Base-by-base conservation (phyloP, 1,140 invertebrate species). In the Protaetia brevitarsis region DNA sequence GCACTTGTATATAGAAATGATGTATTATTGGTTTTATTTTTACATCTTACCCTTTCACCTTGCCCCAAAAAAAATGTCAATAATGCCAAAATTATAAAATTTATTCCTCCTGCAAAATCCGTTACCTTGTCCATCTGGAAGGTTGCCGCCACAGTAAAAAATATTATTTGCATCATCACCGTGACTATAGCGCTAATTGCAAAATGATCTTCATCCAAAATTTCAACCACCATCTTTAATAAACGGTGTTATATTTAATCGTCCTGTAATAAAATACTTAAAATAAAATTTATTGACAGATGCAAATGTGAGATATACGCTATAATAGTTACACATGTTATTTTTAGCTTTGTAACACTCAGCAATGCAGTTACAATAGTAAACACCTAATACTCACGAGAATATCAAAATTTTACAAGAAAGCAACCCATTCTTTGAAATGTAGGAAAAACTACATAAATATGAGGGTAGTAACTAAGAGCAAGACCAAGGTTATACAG, bases 121-220 rank as follows among this genome's bases (percentile, higher is more conserved):
- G 93, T 93, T 11, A 96, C 79, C 83, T 95, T 95, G 74, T 96
- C 93, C 82, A 91, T 87, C 79, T 95, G 90, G 72, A 93, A 92
- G 37, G 88, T 84, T 7, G 91, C 91, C 27, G 93, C 93, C 65
- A 95, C 86, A 13, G 87, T 82, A 78, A 95, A 96, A 80, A 95
- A 96, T 34, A 92, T 84, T 37, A 95, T 82, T 79, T 96, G 93
- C 90, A 96, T 91, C 2, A 82, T 85, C 37, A 93, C 86, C 4
- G 92, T 93, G 6, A 95, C 91, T 74, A 95, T 92, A 11, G 91
- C 92, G 82, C 92, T 93, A 57, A 95, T 88, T 45, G 89, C 90
- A 73, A 94, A 86, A 77, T 96, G 92, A 80, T 94, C 89, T 67
- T 87, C 86, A 79, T 95, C 93, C 69, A 93, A 83, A 63, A 94